Base-by-base conservation (phyloP, 2,888 invertebrate species). In the Apamea monoglypha region DNA sequence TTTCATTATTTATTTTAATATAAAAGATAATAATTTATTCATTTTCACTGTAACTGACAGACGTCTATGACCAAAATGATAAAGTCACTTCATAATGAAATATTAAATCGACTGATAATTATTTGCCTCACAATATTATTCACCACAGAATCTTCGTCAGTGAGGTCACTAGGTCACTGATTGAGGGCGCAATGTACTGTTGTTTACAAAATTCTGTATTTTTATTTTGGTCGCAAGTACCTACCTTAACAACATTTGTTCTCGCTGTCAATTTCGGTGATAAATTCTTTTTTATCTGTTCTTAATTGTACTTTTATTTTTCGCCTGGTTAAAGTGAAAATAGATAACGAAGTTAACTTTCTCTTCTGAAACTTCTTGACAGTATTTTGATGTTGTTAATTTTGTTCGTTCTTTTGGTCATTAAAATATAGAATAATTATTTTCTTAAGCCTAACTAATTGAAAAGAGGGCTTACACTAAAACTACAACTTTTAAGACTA, bases 271-370 rank as follows among this genome's bases (percentile, higher is more conserved):
- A 86, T 76, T 80, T 79, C 16, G 50, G 63, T 16, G 69, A 81
- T 87, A 85, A 87, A 69, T 77, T 77, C 68, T 85, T 81, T 71
- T 82, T 88, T 80, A 86, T 88, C 70, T 82, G 63, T 78, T 86
- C 70, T 74, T 86, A 74, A 88, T 86, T 86, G 78, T 78, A 68
- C 70, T 76, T 85, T 78, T 85, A 85, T 86, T 66, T 78, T 67
- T 63, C 53, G 44, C 47, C 70, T 86, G 74, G 79, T 82, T 68
- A 71, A 67, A 85, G 69, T 69, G 77, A 77, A 81, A 74, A 81
- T 74, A 83, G 67, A 76, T 76, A 82, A 76, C 69, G 50, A 83
- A 74, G 75, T 81, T 66, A 63, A 76, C 71, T 63, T 81, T 87
- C 78, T 81, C 68, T 72, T 74, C 18, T n/a, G 59, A 76, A 76